Evolutionary conservation across 2,113 vertebrate genomes (phyloP).

Genomic region (Lipophrys pholis): DNA sequence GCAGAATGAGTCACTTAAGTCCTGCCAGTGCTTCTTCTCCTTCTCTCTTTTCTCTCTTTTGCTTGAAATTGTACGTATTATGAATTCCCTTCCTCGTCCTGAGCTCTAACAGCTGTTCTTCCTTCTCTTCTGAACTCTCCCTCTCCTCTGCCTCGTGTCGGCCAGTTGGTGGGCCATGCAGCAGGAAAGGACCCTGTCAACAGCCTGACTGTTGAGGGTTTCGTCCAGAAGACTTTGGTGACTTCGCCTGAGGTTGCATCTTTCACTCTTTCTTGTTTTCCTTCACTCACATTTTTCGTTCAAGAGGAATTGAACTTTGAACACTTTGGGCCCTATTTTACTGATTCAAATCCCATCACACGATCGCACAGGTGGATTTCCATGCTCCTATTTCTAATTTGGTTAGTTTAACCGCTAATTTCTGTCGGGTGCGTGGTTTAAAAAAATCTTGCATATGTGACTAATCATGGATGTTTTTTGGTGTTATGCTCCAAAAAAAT

Average conservation of each 20-base stretch:
- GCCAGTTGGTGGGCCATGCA: conserved; percentile 84
- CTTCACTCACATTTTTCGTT: background rate
- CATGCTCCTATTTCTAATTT: too few species aligned
- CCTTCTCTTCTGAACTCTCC: conserved; percentile 64
- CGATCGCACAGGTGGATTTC: too few species aligned
- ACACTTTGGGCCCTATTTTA: too few species aligned
- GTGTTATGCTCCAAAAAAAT: too few species aligned
- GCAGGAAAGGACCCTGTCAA: conserved; percentile 86
- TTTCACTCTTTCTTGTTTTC: conserved; percentile 56
- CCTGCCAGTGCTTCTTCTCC: conserved; percentile 1
- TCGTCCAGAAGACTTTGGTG: conserved; percentile 95
- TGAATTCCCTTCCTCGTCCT: conserved; percentile 8
- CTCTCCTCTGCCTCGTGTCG: conserved; percentile 59
- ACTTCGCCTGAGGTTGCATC: conserved; percentile 95
- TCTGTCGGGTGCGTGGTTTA: too few species aligned
- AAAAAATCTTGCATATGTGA: too few species aligned
- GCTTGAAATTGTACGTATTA: conserved; percentile 35
- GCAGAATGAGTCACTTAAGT: background rate
- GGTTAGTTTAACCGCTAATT: too few species aligned
- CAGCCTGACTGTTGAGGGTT: conserved; percentile 92
- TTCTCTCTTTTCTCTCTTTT: conserved; percentile 2
- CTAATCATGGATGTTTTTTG: too few species aligned
- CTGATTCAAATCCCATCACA: too few species aligned
- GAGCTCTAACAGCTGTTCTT: conserved; percentile 70
- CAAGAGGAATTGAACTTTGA: too few species aligned